phyloP scores from a whole-genome alignment of 1,140 invertebrate species.

The Chrysoperla carnea region DNA sequence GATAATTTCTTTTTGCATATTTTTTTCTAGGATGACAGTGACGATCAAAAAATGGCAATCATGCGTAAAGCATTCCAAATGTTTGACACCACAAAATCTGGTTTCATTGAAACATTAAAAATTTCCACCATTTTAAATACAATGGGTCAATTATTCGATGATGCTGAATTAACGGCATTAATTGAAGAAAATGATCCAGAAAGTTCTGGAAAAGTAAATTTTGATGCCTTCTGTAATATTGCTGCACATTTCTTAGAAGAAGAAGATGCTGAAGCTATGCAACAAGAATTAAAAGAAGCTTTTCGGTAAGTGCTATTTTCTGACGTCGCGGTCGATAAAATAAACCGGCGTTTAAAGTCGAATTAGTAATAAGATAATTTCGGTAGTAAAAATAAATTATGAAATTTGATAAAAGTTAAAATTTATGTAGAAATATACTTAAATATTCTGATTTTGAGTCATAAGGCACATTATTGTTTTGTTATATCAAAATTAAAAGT shows the following conservation, averaged over 20 bases:
- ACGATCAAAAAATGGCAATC: conserved; percentile 70
- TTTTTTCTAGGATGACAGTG: conserved; percentile 37
- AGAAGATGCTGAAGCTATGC: conserved; percentile 82
- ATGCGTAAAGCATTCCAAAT: conserved; percentile 87
- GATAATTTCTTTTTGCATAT: conserved; percentile 3
- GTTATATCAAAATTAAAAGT: too few relatives aligned
- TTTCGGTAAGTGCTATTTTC: conserved; percentile 38
- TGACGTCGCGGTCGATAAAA: too few relatives aligned
- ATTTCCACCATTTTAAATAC: conserved; percentile 86
- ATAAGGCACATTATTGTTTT: too few relatives aligned
- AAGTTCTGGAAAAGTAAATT: conserved; percentile 74
- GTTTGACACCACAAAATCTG: conserved; percentile 82
- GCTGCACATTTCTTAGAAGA: conserved; percentile 79
- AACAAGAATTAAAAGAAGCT: conserved; percentile 86
- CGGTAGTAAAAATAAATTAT: too few relatives aligned
- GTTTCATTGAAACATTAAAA: conserved; percentile 75
- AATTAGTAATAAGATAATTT: too few relatives aligned
- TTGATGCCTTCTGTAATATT: conserved; percentile 82
- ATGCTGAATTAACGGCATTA: conserved; percentile 62
- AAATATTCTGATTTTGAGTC: too few relatives aligned
- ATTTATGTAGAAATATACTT: too few relatives aligned
- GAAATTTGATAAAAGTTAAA: too few relatives aligned
- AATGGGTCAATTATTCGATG: conserved; percentile 83
- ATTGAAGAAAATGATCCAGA: conserved; percentile 77
- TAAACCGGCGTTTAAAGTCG: too few relatives aligned